These are phyloP conservation scores for Stenichneumon culpator DNA, from an alignment of 2,888 invertebrate species.

Conservation along the genomic window DNA sequence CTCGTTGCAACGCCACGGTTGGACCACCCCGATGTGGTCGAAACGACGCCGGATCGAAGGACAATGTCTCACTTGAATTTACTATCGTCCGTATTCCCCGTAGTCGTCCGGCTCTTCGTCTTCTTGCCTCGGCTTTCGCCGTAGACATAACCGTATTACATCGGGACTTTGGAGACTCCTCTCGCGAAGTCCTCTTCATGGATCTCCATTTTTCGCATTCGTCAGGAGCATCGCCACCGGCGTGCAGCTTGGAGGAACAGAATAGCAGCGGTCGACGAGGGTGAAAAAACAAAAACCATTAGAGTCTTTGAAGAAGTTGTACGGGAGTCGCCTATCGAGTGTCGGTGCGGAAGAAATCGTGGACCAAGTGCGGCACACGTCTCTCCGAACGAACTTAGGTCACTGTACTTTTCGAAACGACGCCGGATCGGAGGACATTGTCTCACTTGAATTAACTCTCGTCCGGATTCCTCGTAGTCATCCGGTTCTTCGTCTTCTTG, in stretches of 20 bases:
- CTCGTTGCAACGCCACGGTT: constrained; percentile 68
- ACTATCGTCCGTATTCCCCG: constrained; percentile 75
- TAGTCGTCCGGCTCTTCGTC: constrained; percentile 67
- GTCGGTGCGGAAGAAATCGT: not conserved
- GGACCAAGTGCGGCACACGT: not conserved
- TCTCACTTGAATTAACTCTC: constrained; percentile 80
- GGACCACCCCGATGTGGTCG: constrained; percentile 78
- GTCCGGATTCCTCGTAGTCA: constrained; percentile 73
- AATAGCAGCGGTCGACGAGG: not conserved
- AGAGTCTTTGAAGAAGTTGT: not conserved
- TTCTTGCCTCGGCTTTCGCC: constrained; percentile 73
- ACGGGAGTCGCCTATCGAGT: not conserved
- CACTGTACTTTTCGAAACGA: constrained; percentile 55
- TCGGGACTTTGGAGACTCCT: constrained; percentile 22
- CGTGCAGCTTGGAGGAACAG: not conserved
- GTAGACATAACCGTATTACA: constrained; percentile 50
- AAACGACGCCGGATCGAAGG: constrained; percentile 73
- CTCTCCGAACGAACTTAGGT: not conserved
- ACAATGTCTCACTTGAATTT: constrained; percentile 80
- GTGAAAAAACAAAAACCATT: not conserved
- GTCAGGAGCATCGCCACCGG: not conserved
- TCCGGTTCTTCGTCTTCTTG: constrained; percentile 72
- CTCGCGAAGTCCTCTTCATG: constrained; percentile 39
- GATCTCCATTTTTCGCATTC: not conserved
- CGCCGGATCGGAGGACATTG: constrained; percentile 75